phyloP scores from a whole-genome alignment of 2,113 vertebrate species.

The Podarcis cretensis region DNA sequence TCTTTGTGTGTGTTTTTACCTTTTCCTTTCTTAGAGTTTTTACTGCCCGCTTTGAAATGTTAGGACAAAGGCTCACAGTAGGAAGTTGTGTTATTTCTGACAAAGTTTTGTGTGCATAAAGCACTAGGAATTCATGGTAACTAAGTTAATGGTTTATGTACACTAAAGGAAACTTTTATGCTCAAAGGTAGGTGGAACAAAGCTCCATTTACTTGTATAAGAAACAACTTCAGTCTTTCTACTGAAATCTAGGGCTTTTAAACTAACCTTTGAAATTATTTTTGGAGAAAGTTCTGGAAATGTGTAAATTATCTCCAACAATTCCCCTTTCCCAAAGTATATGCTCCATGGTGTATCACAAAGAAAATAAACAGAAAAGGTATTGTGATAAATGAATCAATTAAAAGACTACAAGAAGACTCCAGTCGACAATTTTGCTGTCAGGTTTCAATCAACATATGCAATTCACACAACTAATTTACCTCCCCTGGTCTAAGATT shows the following conservation, averaged over 20 bases:
- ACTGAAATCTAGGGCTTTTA: conserved; percentile 25
- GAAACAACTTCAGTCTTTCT: conserved; percentile 16
- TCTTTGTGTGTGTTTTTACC: conserved; percentile 3
- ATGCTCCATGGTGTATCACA: background rate
- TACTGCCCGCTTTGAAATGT: conserved; percentile 39
- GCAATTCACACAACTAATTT: background rate
- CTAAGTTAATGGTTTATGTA: conserved; percentile 36
- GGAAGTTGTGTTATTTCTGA: conserved; percentile 54
- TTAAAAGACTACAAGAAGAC: background rate
- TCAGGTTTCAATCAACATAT: background rate
- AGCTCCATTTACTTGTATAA: background rate
- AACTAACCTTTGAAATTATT: background rate
- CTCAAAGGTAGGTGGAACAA: background rate
- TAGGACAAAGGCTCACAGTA: conserved; percentile 42
- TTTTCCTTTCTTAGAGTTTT: conserved; percentile 25
- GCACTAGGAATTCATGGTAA: conserved; percentile 32
- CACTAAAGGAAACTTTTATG: background rate
- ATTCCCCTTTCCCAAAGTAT: conserved; percentile 9
- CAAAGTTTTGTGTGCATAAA: conserved; percentile 46
- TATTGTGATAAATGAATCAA: background rate
- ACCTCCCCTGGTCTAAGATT: background rate
- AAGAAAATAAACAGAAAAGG: conserved; percentile 8
- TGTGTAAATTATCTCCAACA: background rate
- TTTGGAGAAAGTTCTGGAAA: conserved; percentile 8
- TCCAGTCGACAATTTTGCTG: background rate